These are phyloP conservation scores for Paralichthys olivaceus DNA, from an alignment of 2,113 vertebrate genomes.

Conservation along the genomic window DNA sequence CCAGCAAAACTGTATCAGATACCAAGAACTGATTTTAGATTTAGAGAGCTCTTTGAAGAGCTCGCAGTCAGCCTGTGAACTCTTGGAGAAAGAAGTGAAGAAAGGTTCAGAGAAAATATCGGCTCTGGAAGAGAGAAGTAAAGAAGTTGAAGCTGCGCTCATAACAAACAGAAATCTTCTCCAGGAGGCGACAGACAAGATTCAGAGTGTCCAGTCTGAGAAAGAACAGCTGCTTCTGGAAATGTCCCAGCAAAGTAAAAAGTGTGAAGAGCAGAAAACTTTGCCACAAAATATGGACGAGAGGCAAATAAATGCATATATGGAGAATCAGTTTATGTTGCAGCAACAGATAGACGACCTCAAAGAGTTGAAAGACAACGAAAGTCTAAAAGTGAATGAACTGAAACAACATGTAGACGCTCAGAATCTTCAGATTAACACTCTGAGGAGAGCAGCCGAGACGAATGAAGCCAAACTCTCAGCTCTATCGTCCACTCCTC, in stretches of 20 bases:
- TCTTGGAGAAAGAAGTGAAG: slow-evolving; percentile 77
- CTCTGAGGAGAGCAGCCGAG: slow-evolving; percentile 80
- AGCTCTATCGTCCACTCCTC: slow-evolving; percentile 79
- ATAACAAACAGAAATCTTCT: slow-evolving; percentile 65
- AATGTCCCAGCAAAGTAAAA: slow-evolving; percentile 67
- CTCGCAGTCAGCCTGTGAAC: slow-evolving; percentile 72
- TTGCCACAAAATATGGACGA: slow-evolving; percentile 63
- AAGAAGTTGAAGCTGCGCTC: slow-evolving; percentile 72
- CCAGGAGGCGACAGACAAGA: slow-evolving; percentile 70
- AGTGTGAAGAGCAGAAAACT: slow-evolving; percentile 60
- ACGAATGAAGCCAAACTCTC: slow-evolving; percentile 79
- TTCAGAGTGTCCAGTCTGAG: slow-evolving; percentile 72
- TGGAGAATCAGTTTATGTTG: slow-evolving; percentile 71
- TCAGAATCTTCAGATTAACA: slow-evolving; percentile 77
- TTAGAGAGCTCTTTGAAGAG: slow-evolving; percentile 85
- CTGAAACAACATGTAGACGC: slow-evolving; percentile 74
- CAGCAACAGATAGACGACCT: slow-evolving; percentile 76
- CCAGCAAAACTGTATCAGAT: slow-evolving; percentile 88
- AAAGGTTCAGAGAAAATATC: slow-evolving; percentile 68
- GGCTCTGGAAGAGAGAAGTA: slow-evolving; percentile 61
- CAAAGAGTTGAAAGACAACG: slow-evolving; percentile 70
- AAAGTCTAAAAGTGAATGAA: slow-evolving; percentile 54
- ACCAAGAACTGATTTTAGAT: slow-evolving; percentile 88
- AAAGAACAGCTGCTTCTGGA: slow-evolving; percentile 76
- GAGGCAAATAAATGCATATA: slow-evolving; percentile 66